Conservation (phyloP, 1,140 invertebrate species). For the Drosophila melanica region DNA sequence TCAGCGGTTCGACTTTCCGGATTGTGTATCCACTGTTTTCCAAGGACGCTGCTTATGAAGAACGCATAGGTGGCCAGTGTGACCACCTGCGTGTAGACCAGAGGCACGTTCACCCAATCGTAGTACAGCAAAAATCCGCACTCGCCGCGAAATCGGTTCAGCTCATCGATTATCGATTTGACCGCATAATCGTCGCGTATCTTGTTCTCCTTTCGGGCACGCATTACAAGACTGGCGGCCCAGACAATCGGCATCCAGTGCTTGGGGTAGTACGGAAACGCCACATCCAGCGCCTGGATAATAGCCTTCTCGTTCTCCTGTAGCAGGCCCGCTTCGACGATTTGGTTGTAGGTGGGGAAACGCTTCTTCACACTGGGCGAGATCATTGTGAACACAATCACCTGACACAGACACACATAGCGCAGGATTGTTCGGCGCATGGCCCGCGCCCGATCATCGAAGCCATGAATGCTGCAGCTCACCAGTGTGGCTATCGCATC, state of each 20-base stretch:
- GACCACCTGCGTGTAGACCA: constrained; percentile 98
- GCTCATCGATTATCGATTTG: constrained; percentile 94
- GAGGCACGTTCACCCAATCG: constrained; percentile 95
- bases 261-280: constrained; percentile 94
- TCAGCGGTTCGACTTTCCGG: constrained; percentile 70
- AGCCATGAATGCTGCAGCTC: constrained; percentile 76
- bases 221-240: constrained; percentile 94
- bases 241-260: constrained; percentile 98
- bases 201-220: constrained; percentile 93
- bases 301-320: constrained; percentile 93
- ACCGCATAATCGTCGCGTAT: constrained; percentile 97
- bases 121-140: constrained; percentile 93
- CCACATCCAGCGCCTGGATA: constrained; percentile 90
- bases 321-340: constrained; percentile 94
- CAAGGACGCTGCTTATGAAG: constrained; percentile 90
- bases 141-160: constrained; percentile 94
- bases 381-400: constrained; percentile 92
- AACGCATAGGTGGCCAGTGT: constrained; percentile 96
- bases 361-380: constrained; percentile 95
- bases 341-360: constrained; percentile 94
- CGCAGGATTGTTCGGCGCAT: constrained; percentile 94
- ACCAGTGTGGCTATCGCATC: constrained; percentile 93
- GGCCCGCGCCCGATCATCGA: constrained; percentile 93
- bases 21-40: constrained; percentile 89
- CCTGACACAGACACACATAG: constrained; percentile 92